Evolutionary conservation across 2,888 invertebrate species (phyloP).

Genomic region (Calliphora vomitoria): DNA sequence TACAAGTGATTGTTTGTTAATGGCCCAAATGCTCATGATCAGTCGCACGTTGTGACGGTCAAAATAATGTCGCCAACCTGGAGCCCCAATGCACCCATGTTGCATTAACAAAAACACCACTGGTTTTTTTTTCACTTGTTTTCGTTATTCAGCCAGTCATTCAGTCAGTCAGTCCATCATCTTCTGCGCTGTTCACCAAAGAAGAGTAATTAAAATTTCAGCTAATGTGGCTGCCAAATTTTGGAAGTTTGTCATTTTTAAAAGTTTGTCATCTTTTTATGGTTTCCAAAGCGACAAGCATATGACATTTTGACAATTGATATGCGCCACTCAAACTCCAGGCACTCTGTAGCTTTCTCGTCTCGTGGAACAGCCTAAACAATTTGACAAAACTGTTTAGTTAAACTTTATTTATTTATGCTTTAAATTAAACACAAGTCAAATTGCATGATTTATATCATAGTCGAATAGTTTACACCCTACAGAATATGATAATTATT

Average conservation of each 20-base stretch:
- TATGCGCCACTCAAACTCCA: conserved; percentile 74
- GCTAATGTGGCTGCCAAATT: conserved; percentile 80
- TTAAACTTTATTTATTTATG: conserved; percentile 49
- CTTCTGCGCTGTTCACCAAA: conserved; percentile 49
- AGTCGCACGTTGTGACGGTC: conserved; percentile 21
- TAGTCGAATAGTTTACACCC: not conserved
- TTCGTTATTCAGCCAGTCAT: not conserved
- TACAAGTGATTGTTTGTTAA: conserved; percentile 66
- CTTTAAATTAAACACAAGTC: conserved; percentile 24
- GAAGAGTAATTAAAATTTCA: conserved; percentile 84
- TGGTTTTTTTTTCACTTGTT: conserved; percentile 30
- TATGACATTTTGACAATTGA: conserved; percentile 83
- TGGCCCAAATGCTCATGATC: conserved; percentile 52
- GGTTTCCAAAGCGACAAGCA: conserved; percentile 80
- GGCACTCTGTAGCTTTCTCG: conserved; percentile 11
- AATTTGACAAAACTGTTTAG: conserved; percentile 52
- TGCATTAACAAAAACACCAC: conserved; percentile 46
- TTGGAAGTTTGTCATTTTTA: conserved; percentile 68
- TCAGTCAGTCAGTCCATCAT: not conserved
- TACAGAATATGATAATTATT: not conserved
- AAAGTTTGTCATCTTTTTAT: conserved; percentile 71
- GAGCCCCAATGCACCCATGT: conserved; percentile 62
- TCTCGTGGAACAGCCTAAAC: conserved; percentile 26
- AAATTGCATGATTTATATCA: not conserved
- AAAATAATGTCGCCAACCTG: conserved; percentile 71